Conservation (phyloP, 1,140 invertebrate genomes). For the Venturia canescens region DNA sequence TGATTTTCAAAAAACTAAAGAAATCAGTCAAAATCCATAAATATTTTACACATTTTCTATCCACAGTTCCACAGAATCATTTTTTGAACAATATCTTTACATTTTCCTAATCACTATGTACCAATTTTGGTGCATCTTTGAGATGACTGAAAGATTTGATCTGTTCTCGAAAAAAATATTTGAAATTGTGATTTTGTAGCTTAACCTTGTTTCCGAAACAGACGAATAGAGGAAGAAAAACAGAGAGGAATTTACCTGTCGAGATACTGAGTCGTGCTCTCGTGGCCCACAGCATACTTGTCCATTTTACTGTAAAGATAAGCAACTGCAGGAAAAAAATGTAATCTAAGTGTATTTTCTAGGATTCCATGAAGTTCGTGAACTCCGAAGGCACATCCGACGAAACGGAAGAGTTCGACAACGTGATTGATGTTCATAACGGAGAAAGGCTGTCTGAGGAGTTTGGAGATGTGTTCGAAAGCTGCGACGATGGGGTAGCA, state of each 20-base stretch:
- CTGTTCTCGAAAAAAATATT: too few species aligned
- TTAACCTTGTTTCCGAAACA: too few species aligned
- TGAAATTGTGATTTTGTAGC: too few species aligned
- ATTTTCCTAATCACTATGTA: too few species aligned
- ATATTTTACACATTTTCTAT: too few species aligned
- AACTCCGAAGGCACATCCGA: slow-evolving; percentile 67
- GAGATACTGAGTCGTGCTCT: slow-evolving; percentile 69
- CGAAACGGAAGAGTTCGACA: slow-evolving; percentile 62
- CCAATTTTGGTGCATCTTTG: too few species aligned
- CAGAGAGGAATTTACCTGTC: slow-evolving; percentile 64
- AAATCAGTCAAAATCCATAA: too few species aligned
- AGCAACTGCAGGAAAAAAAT: slow-evolving; percentile 67
- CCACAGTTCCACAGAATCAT: too few species aligned
- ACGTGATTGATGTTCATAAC: slow-evolving; percentile 70
- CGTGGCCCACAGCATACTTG: slow-evolving; percentile 72
- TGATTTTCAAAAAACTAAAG: too few species aligned
- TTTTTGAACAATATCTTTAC: too few species aligned
- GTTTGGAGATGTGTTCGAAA: slow-evolving; percentile 63
- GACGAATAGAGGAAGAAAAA: too few species aligned
- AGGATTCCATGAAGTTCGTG: slow-evolving; percentile 67
- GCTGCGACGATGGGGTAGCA: slow-evolving; percentile 65
- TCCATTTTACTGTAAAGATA: slow-evolving; percentile 72
- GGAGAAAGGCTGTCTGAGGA: slow-evolving; percentile 71
- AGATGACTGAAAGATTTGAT: too few species aligned
- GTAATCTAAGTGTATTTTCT: slow-evolving; percentile 58